Percentiles rank a stretch among this genome's conserved stretches.
These are phyloP conservation scores for Ooceraea biroi DNA, from an alignment of 1,140 invertebrate species.

Conservation along the genomic window DNA sequence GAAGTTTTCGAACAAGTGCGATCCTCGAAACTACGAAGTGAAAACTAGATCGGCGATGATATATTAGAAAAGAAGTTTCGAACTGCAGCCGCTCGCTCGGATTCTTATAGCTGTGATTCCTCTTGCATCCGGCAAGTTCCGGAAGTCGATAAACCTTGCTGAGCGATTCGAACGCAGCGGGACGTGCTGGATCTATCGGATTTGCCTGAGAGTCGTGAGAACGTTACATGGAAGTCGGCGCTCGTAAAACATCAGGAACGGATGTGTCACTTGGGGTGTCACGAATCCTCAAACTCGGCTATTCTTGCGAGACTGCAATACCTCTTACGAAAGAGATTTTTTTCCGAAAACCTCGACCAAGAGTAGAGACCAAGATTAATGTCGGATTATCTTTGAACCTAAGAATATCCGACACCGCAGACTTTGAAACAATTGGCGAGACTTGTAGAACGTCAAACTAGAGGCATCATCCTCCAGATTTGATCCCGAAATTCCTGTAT, in stretches of 20 bases:
- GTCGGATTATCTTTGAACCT: too few relatives aligned
- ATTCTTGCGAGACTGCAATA: not conserved
- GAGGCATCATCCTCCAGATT: not conserved
- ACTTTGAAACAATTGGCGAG: not conserved
- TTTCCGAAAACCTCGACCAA: not conserved
- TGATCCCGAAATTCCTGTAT: not conserved
- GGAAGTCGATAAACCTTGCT: not conserved
- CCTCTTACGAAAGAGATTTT: not conserved
- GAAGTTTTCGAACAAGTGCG: constrained; percentile 3
- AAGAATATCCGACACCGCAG: too few relatives aligned
- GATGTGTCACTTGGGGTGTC: not conserved
- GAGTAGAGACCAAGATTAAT: not conserved
- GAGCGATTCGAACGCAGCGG: not conserved
- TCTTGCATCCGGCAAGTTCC: not conserved
- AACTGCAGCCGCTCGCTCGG: too few relatives aligned
- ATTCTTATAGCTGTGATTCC: too few relatives aligned
- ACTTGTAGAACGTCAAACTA: constrained; percentile 2
- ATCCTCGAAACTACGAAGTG: not conserved
- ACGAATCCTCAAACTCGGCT: not conserved
- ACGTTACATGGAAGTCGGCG: not conserved
- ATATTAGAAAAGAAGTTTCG: too few relatives aligned
- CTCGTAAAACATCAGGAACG: not conserved
- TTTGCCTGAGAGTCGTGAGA: too few relatives aligned
- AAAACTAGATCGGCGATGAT: too few relatives aligned
- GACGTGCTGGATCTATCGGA: not conserved